Evolutionary conservation across 2,888 invertebrate genomes (phyloP).

Genomic region (Nomada fabriciana): DNA sequence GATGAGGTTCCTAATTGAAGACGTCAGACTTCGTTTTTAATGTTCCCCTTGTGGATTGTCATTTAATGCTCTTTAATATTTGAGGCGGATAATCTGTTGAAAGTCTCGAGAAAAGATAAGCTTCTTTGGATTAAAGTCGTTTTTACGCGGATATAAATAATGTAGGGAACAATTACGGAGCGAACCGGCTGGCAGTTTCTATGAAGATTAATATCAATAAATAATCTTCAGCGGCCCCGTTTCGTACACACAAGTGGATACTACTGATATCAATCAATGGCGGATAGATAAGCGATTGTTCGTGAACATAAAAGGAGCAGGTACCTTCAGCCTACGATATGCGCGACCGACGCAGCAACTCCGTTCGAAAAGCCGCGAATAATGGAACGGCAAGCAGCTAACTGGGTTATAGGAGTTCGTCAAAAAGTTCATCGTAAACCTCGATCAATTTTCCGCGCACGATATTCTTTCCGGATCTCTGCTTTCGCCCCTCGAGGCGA

Average conservation of each 20-base stretch:
- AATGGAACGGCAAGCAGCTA: not conserved
- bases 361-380: not conserved
- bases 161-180: not conserved
- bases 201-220: not conserved
- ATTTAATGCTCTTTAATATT: no score
- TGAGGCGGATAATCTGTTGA: no score
- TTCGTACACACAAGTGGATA: not conserved
- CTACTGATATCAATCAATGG: slow-evolving; percentile 9
- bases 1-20: slow-evolving; percentile 6
- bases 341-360: not conserved
- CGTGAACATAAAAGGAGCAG: slow-evolving; percentile 7
- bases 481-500: no score
- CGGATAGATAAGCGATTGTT: slow-evolving; percentile 4
- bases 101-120: not conserved
- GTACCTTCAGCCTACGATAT: not conserved
- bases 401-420: slow-evolving; percentile 14
- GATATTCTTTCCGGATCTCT: slow-evolving; percentile 13
- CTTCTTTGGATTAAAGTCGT: not conserved
- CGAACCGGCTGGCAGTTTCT: no score
- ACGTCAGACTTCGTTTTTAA: not conserved
- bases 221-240: no score
- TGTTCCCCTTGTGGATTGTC: not conserved
- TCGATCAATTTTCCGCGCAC: not conserved
- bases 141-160: not conserved
- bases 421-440: slow-evolving; percentile 29